Evolutionary conservation across 2,797 vertebrate genomes (phyloP).

Genomic region (Delichon dasypus): DNA sequence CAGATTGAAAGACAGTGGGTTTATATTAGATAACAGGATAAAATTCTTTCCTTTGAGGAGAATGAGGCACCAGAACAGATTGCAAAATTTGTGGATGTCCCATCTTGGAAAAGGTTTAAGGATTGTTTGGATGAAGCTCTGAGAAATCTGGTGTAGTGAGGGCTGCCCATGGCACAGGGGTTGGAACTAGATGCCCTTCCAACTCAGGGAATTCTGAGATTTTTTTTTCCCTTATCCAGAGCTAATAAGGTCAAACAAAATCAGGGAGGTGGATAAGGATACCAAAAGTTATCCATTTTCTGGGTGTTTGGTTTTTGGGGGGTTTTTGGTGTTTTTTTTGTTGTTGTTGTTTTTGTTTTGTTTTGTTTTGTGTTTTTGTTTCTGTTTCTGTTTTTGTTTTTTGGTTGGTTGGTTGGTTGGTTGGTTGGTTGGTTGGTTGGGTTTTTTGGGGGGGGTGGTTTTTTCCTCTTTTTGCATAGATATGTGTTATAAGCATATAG

Average conservation of each 20-base stretch:
- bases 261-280: background rate
- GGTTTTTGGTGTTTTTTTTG: too few relatives aligned
- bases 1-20: background rate
- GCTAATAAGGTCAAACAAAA: background rate
- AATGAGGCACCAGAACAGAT: background rate
- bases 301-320: background rate
- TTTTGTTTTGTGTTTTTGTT: too few relatives aligned
- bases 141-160: background rate
- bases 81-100: background rate
- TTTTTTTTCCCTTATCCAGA: background rate
- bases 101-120: background rate
- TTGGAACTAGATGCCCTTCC: background rate
- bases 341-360: too few relatives aligned
- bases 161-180: background rate
- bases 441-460: background rate
- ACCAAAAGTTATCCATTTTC: fast-evolving
- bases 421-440: too few relatives aligned
- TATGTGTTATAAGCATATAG: background rate
- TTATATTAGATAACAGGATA: background rate
- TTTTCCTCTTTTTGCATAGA: background rate
- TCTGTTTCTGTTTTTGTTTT: too few relatives aligned
- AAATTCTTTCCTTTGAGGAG: background rate
- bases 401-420: too few relatives aligned
- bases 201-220: background rate
- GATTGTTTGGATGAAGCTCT: background rate